phyloP scores from a whole-genome alignment of 2,113 vertebrate genomes.

The Desmodus rotundus region DNA sequence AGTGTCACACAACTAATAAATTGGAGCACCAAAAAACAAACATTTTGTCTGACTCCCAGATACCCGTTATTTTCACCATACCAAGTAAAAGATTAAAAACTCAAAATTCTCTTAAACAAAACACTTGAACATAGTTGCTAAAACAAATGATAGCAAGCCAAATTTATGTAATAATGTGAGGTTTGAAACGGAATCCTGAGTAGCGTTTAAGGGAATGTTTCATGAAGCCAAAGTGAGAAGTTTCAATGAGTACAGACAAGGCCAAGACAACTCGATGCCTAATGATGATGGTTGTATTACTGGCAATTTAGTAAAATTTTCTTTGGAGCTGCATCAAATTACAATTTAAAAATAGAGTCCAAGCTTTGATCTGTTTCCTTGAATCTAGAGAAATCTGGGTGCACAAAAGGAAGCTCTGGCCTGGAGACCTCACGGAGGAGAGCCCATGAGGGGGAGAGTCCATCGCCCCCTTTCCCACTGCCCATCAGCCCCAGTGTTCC shows the following conservation, averaged over 20 bases:
- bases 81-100: background rate
- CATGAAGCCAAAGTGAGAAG: background rate
- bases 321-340: constrained; percentile 46
- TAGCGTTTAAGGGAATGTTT: background rate
- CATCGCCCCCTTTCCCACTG: background rate
- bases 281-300: background rate
- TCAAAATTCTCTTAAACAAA: background rate
- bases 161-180: background rate
- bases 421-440: background rate
- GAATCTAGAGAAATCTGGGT: constrained; percentile 13
- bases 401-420: background rate
- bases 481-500: background rate
- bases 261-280: background rate
- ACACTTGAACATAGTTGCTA: background rate
- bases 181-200: background rate
- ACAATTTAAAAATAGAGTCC: background rate
- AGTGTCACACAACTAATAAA: background rate
- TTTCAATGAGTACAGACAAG: background rate
- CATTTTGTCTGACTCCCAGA: background rate
- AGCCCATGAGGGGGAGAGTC: background rate
- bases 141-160: background rate
- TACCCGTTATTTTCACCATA: background rate
- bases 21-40: background rate
- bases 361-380: constrained; percentile 20
- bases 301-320: constrained; percentile 42